Evolutionary conservation across 1,140 invertebrate genomes (phyloP), one percentile per base, ranked within the genome.

Genomic region (Sminthurides bifidus): DNA sequence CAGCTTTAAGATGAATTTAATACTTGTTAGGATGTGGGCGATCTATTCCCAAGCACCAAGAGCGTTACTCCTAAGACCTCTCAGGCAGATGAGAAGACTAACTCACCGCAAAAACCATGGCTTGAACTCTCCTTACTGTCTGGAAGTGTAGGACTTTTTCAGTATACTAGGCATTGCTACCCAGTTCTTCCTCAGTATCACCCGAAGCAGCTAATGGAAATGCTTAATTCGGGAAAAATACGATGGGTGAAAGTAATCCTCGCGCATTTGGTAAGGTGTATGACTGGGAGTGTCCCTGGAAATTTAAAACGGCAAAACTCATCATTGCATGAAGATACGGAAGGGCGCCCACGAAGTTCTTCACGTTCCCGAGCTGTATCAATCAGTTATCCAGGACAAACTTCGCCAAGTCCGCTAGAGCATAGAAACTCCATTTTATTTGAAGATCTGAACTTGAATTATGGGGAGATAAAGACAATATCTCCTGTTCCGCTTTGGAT

Each of bases 111-210:
- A 24, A 56, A 60, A 43, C 59, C 59, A n/a, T 56, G 58, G 27
- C 56, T 60, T 27, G 63, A 64, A 17, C 46, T 64, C 26, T 55
- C 59, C 5, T 45, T 64, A 5, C 30, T 64, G 8, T 61, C 63
- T 17, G 63, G 63, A 23, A 58, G 57, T 38, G 63, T 61, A 19
- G 63, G 56, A 52, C 43, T 62, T 51, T 63, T 65, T 23, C 56
- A 65, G 30, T 61, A 65, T 37, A 65, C 59, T 2, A 23, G 63
- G n/a, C 46, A 87, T 96, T 63, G 91, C 91, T 92, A 89, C 68
- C 94, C 94, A 0, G 92, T 98, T n/a, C 72, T 99, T 56, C 95
- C 96, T 0, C 96, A 98, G 67, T 99, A 98, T 73, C 96, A 99
- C 77, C 95, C 95, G 0, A 95, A 96, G 68, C 93, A 97, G 67